Evolutionary conservation across 2,888 invertebrate genomes (phyloP), one percentile per base, ranked within the genome.

Genomic region (Apantesis nais): DNA sequence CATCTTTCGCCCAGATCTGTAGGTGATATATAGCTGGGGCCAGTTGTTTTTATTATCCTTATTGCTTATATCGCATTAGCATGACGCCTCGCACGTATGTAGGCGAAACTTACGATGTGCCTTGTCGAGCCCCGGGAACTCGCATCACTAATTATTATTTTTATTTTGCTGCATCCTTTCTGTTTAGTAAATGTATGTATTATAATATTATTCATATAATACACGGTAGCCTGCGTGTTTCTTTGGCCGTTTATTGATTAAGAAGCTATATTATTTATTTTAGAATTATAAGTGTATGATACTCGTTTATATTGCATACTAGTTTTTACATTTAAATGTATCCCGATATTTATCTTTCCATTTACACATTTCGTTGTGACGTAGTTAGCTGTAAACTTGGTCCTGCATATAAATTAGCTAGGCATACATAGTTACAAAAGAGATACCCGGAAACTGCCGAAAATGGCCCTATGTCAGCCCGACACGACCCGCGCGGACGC

Each of bases 401-500:
- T 81, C 84, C 82, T 81, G 90, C 86, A 91, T 91, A 85, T 88
- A 84, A 89, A 90, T 89, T 83, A 87, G 85, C 74, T 79, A 67
- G 73, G 77, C 73, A 79, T 77, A 78, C 73, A 75, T 71, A 81
- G 71, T 67, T 79, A 77, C 78, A 78, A 73, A 83, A 85, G 82
- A 84, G 80, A 85, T 87, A 89, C 87, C 91, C 88, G 92, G 93
- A 92, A 92, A 90, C 87, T 82, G 81, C 85, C 89, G 82, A 89
- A 92, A 92, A 91, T 90, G 87, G 89, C 80, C 80, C 83, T 84
- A 82, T 81, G 79, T 80, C 79, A 72, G 85, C 80, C 82, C 80
- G 75, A 77, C 75, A 80, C 79, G 82, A 81, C 79, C 79, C 73
- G 78, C 70, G 83, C 82, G 78, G 84, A 83, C 79, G 84, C 85